Evolutionary conservation across 2,797 vertebrate species (phyloP), one percentile per base, ranked within the genome.

Genomic region (Hirundo rustica): DNA sequence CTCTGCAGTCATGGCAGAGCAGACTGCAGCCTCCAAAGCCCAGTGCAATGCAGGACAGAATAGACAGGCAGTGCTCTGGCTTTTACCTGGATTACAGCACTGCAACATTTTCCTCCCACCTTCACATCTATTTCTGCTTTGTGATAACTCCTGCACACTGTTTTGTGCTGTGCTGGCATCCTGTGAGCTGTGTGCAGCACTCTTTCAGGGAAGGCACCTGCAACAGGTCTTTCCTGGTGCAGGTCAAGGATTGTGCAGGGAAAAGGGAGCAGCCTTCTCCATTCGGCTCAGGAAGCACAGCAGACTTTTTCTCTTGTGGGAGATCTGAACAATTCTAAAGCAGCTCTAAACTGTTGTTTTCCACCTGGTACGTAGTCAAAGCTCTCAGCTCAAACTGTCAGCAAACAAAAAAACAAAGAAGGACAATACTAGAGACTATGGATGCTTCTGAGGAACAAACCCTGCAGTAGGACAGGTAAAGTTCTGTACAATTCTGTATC

Each of bases 181-280:
- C 45, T 4, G 2, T 71, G 53, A 76, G n/a, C 21, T 64, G 1
- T 34, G 32, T n/a, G 47, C 32, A 80, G 13, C 0, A 0, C n/a
- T 65, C 6, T 53, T 74, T 71, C 42, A 36, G 34, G 58, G 55
- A 74, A 53, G 15, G 32, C 9, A 36, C 20, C 10, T 44, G 34
- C 16, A 50, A 5, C 25, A 58, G 29, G 27, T 4, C 7, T 81
- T 76, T 50, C 11, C 36, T 53, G 23, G 45, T 38, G 36, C 50
- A 51, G 30, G 11, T 34, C 36, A 51, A 17, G 36, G 40, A 38
- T 38, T 38, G 38, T 38, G 38, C 11, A 81, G 27, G 29, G 36
- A 78, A 36, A 53, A 65, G 7, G 27, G 38, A 92, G n/a, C 11
- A 61, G 18, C 13, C 22, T 44, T 40, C 36, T 91, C 7, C 26